Percentiles rank a stretch among this genome's conserved stretches.
Evolutionary conservation across 1,140 invertebrate species (phyloP).

Genomic region (Aporrectodea caliginosa): DNA sequence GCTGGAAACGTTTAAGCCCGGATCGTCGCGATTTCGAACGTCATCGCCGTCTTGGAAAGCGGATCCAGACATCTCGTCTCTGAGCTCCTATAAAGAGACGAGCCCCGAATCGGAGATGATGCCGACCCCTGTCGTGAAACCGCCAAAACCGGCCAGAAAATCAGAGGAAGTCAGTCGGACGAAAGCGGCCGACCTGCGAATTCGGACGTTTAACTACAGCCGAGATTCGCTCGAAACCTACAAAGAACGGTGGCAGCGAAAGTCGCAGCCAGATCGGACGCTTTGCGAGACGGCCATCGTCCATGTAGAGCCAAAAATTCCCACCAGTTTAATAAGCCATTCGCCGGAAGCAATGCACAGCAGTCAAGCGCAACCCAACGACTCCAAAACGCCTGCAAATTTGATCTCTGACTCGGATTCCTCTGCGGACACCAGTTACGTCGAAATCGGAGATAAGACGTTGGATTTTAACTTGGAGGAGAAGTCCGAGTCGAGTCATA

Average conservation of each 20-base stretch:
- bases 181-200: not conserved
- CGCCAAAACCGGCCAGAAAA: not conserved
- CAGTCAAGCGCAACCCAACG: not conserved
- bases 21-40: not conserved
- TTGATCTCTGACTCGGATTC: not conserved
- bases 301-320: not conserved
- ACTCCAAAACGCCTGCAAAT: not conserved
- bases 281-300: not conserved
- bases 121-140: not conserved
- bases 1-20: not conserved
- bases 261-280: not conserved
- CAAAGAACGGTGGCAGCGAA: not conserved
- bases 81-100: constrained; percentile 32
- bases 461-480: not conserved
- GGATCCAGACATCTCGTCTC: constrained; percentile 9
- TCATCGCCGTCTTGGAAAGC: not conserved
- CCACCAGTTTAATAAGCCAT: not conserved
- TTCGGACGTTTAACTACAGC: not conserved
- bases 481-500: not conserved
- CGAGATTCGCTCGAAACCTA: not conserved
- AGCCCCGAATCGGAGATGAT: constrained; percentile 21
- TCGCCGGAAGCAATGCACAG: not conserved
- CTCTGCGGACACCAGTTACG: not conserved
- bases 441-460: not conserved
- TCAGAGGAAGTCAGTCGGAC: not conserved